Base-by-base conservation (phyloP, 2,888 invertebrate genomes). In the Erpobdella octoculata region DNA sequence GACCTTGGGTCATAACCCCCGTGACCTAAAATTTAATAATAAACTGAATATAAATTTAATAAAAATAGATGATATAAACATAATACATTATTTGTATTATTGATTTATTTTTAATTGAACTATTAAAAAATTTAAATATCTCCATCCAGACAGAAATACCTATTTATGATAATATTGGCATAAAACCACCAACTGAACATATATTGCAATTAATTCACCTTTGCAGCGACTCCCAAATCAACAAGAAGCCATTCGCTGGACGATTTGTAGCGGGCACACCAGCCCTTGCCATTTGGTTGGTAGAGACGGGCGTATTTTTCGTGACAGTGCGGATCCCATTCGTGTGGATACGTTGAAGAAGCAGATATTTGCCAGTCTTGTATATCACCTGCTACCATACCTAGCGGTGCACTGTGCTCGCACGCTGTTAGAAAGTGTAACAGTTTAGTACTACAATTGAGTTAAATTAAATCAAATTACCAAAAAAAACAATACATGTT, bases 211-310 rank as follows among this genome's bases (percentile, higher is more conserved):
- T 18, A 6, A 37, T 81, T 79, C 73, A 85, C 85, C 80, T 84
- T 81, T 18, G 85, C 83, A 2, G 82, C 80, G 8, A 85, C 85
- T 18, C 86, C 86, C 33, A 85, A 80, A 76, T 86, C 85, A 25
- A 86, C 83, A 73, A 85, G 83, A 41, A 86, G 79, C 86, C 86
- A 86, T 75, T 86, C 85, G 8, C 84, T 83, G 2, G 82, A 79
- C 0, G 83, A 82, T 75, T 83, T 83, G 76, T 83, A 82, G 72
- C 83, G 82, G 46, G 86, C 84, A 75, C 86, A 86, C 86, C 86
- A 86, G 5, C 84, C 85, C 59, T 79, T 78, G 41, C 83, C 82
- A 71, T 83, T 83, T 6, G 83, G 82, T 35, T 83, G 81, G 78
- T 85, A 85, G 12, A 85, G 80, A 12, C 86, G 79, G n/a, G 84